Conservation (phyloP, 2,888 invertebrate genomes). For the Calameuta idolon region DNA sequence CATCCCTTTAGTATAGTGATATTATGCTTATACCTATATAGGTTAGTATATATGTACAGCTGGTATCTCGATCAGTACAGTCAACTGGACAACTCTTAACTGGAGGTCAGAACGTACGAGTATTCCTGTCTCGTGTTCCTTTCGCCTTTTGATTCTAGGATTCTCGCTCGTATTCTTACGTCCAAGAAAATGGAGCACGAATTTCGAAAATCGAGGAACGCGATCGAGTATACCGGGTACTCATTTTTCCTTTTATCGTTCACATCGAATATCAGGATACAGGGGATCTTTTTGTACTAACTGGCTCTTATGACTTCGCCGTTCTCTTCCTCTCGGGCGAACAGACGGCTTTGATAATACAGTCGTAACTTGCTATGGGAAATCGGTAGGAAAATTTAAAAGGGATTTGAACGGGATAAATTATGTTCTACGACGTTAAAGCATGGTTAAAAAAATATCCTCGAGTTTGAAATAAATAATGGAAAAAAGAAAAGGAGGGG, state of each 20-base stretch:
- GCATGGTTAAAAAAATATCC: background rate
- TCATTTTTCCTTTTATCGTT: background rate
- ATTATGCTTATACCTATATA: background rate
- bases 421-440: background rate
- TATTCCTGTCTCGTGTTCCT: background rate
- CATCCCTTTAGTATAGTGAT: background rate
- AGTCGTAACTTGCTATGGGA: conserved; percentile 12
- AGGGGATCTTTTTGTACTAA: background rate
- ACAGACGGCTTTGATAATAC: conserved; percentile 11
- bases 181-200: background rate
- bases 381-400: conserved; percentile 16
- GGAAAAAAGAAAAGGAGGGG: background rate
- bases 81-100: background rate
- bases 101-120: background rate
- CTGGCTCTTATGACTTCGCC: background rate
- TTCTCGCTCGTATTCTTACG: background rate
- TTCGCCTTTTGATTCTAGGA: background rate
- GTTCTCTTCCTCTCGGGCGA: background rate
- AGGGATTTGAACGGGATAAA: conserved; percentile 18
- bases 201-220: background rate
- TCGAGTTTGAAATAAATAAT: background rate
- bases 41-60: too few species aligned
- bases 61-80: background rate
- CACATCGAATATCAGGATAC: background rate
- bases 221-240: background rate